phyloP scores from a whole-genome alignment of 1,140 invertebrate species.

The Bombus turneri region DNA sequence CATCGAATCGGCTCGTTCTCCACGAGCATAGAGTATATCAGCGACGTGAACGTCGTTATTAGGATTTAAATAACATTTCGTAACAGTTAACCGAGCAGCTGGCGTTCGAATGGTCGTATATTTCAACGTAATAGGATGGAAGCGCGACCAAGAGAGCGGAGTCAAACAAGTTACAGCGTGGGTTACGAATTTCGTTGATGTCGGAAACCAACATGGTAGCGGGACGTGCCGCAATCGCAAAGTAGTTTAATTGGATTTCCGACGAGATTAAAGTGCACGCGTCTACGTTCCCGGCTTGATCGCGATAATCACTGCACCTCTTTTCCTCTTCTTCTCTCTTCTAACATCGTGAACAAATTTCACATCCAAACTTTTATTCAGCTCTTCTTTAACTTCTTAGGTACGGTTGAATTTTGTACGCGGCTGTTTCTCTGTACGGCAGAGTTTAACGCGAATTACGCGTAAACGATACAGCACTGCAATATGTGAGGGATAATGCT shows the following conservation, averaged over 20 bases:
- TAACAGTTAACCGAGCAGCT: conserved; percentile 61
- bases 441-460: too few species aligned
- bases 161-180: conserved; percentile 64
- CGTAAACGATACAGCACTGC: too few species aligned
- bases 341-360: neutral
- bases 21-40: conserved; percentile 35
- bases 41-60: conserved; percentile 56
- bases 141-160: conserved; percentile 57
- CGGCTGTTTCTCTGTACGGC: too few species aligned
- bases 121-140: conserved; percentile 66
- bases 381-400: too few species aligned
- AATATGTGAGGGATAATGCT: too few species aligned
- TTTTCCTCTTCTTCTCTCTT: conserved; percentile 8
- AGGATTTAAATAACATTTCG: conserved; percentile 65
- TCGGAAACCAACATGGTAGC: conserved; percentile 64
- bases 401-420: too few species aligned
- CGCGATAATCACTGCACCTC: conserved; percentile 68
- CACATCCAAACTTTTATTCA: neutral
- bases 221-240: conserved; percentile 68
- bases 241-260: conserved; percentile 79
- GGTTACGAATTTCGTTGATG: conserved; percentile 69
- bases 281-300: conserved; percentile 64
- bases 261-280: conserved; percentile 74
- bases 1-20: too few species aligned
- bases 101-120: conserved; percentile 61